A percentile compares a stretch with the other conserved stretches of the same genome.
Evolutionary conservation across 2,797 vertebrate species (phyloP).

Genomic region (Phalloptychus januarius): DNA sequence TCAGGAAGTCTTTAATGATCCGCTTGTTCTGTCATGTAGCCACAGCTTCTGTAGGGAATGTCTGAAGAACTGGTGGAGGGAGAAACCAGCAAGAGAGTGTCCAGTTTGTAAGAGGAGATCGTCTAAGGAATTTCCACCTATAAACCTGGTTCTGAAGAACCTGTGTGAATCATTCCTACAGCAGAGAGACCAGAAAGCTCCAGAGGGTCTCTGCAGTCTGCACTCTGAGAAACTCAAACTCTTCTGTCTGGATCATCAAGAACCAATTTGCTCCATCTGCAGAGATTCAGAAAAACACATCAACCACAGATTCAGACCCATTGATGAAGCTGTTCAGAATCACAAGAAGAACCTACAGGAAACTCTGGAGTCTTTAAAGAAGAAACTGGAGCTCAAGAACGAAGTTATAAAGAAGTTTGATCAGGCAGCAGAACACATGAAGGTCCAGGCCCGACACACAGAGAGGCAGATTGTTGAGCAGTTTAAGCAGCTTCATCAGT

Average conservation of each 20-base stretch:
- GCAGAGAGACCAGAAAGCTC: too few species aligned
- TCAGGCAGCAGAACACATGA: background rate
- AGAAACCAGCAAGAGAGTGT: too few species aligned
- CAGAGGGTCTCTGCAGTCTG: background rate
- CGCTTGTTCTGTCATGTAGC: too few species aligned
- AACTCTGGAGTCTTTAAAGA: background rate
- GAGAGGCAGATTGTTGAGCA: background rate
- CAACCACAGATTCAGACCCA: background rate
- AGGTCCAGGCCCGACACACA: background rate
- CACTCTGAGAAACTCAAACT: background rate
- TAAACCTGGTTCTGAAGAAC: background rate
- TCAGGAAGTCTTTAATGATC: too few species aligned
- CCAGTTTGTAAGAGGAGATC: background rate
- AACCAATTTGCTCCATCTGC: background rate
- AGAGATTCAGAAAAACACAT: background rate
- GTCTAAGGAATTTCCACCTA: background rate
- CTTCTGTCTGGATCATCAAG: background rate
- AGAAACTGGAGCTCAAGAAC: background rate
- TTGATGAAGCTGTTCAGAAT: background rate
- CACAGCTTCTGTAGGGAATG: too few species aligned
- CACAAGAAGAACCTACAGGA: background rate
- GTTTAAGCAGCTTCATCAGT: constrained; percentile 5
- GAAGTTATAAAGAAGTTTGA: background rate
- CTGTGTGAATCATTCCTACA: background rate
- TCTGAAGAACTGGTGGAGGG: too few species aligned